A percentile compares a stretch with the other conserved stretches of the same genome.
phyloP scores from a whole-genome alignment of 2,888 invertebrate genomes.

The Allophyes oxyacanthae region DNA sequence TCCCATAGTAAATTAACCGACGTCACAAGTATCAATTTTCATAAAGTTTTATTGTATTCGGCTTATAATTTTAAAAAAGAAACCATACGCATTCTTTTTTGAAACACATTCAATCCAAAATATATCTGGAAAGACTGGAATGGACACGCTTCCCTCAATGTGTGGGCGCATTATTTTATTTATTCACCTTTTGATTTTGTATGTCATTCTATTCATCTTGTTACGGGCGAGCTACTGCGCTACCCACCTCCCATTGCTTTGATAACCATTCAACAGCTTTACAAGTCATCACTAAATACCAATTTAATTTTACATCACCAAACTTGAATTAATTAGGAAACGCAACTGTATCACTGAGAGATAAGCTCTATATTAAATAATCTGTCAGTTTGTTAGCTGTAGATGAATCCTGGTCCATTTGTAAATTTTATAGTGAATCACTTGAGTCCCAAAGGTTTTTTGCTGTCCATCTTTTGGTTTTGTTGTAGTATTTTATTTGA shows the following conservation, averaged over 20 bases:
- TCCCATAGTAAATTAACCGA: too few species aligned
- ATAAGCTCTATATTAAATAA: constrained; percentile 37
- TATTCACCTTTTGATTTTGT: constrained; percentile 72
- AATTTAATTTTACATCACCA: constrained; percentile 29
- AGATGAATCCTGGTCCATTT: constrained; percentile 48
- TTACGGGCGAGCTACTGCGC: constrained; percentile 81
- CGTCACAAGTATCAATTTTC: too few species aligned
- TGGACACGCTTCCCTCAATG: constrained; percentile 62
- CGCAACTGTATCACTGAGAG: constrained; percentile 59
- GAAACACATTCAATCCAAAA: not conserved
- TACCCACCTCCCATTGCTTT: constrained; percentile 66
- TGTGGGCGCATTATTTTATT: constrained; percentile 80
- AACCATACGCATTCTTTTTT: not conserved
- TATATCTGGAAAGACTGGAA: constrained; percentile 24
- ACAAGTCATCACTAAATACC: constrained; percentile 66
- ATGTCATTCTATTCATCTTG: constrained; percentile 78
- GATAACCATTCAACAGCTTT: constrained; percentile 68
- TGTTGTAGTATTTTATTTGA: constrained; percentile 73
- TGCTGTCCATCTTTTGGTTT: constrained; percentile 68
- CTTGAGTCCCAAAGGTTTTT: constrained; percentile 68
- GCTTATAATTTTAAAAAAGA: too few species aligned
- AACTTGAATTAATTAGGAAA: constrained; percentile 31
- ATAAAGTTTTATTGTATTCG: too few species aligned
- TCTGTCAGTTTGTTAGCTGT: constrained; percentile 5
- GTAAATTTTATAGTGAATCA: constrained; percentile 79